Evolutionary conservation across 2,113 vertebrate species (phyloP).

Genomic region (Muscicapa adusta): DNA sequence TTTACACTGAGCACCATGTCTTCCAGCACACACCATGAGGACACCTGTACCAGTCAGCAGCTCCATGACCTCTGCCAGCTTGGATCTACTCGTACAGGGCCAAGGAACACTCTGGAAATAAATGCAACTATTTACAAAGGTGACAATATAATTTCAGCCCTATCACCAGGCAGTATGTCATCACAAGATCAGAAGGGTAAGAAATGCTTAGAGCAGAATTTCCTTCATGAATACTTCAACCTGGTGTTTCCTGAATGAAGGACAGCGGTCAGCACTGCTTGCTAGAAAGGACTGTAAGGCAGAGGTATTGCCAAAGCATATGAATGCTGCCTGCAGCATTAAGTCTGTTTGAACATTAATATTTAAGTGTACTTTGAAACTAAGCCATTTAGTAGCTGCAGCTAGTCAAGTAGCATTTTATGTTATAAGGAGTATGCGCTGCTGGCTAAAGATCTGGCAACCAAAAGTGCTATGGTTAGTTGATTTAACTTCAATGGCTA

Average conservation of each 20-base stretch:
- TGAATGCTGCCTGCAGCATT: background rate
- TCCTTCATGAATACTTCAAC: background rate
- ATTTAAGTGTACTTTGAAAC: conserved; percentile 36
- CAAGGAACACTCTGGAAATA: background rate
- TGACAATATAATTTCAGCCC: background rate
- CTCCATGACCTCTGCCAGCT: background rate
- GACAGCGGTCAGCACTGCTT: background rate
- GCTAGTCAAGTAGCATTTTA: background rate
- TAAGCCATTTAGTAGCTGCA: background rate
- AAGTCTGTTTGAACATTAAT: conserved; percentile 27
- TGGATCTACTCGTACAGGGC: rapidly evolving
- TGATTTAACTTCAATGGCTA: background rate
- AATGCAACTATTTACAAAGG: background rate
- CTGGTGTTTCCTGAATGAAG: background rate
- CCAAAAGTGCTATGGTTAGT: background rate
- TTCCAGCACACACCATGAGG: background rate
- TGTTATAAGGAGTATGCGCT: rapidly evolving
- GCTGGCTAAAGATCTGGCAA: background rate
- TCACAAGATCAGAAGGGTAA: background rate
- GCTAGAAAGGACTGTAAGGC: background rate
- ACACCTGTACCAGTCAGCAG: background rate
- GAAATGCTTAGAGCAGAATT: background rate
- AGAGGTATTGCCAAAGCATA: background rate
- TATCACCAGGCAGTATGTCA: background rate
- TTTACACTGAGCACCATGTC: background rate